A percentile compares a stretch with the other conserved stretches of the same genome.
phyloP scores from a whole-genome alignment of 2,888 invertebrate species.

The Pimpla rufipes region DNA sequence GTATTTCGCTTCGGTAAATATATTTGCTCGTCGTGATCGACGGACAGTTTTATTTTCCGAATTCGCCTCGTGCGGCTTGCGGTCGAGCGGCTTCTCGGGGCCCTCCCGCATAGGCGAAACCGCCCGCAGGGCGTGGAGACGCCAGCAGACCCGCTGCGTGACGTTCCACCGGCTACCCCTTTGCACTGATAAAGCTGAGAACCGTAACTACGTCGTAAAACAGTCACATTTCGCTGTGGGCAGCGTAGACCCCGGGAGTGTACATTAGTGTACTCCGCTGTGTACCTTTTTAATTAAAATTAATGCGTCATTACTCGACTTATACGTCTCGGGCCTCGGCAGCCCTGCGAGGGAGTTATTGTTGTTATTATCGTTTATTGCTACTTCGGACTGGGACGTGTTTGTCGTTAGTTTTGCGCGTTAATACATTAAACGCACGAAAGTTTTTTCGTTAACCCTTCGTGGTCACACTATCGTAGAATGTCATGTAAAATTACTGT shows the following conservation, averaged over 20 bases:
- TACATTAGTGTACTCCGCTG: constrained; percentile 60
- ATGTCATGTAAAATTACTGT: no score
- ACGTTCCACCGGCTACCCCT: constrained; percentile 34
- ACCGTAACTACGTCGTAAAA: constrained; percentile 71
- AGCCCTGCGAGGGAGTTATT: constrained; percentile 40
- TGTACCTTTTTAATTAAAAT: constrained; percentile 77
- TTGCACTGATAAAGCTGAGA: constrained; percentile 70
- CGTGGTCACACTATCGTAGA: no score
- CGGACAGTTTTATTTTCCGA: neutral
- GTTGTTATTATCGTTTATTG: constrained; percentile 65
- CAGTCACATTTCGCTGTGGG: constrained; percentile 67
- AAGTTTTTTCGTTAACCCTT: neutral
- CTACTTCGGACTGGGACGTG: constrained; percentile 50
- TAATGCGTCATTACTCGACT: constrained; percentile 71
- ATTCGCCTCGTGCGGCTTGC: neutral
- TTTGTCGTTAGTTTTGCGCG: constrained; percentile 5
- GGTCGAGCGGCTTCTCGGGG: neutral
- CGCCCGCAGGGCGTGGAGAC: constrained; percentile 19
- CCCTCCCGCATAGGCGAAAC: neutral
- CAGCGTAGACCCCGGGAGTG: constrained; percentile 51
- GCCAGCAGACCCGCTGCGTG: constrained; percentile 24
- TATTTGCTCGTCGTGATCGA: constrained; percentile 11
- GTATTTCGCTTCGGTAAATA: neutral
- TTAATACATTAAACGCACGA: neutral
- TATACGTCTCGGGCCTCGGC: constrained; percentile 8